phyloP scores from a whole-genome alignment of 2,797 vertebrate species.

The Alfaro cultratus region DNA sequence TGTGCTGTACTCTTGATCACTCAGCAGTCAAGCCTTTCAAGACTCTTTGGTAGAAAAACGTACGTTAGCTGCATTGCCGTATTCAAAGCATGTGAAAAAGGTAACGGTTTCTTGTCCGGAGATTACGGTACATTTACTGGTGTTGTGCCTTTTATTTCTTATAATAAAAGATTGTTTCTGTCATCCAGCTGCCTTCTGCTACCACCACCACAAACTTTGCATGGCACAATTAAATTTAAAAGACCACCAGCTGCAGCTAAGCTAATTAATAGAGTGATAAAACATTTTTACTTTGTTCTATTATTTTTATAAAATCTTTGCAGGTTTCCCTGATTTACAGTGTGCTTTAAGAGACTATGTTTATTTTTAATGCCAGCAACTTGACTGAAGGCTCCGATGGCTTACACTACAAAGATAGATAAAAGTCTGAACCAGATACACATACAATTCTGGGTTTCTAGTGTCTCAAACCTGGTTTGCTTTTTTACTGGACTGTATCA shows the following conservation, averaged over 20 bases:
- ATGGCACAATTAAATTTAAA: slow-evolving; percentile 3
- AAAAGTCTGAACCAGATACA: too few species aligned
- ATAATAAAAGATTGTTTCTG: slow-evolving; percentile 2
- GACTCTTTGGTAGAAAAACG: too few species aligned
- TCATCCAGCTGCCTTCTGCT: background rate
- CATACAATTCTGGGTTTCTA: background rate
- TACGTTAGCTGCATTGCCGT: too few species aligned
- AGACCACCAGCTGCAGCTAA: background rate
- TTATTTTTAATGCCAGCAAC: slow-evolving; percentile 7
- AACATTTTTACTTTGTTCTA: background rate
- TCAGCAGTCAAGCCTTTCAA: too few species aligned
- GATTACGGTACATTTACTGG: background rate
- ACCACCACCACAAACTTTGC: background rate
- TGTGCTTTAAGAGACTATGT: background rate
- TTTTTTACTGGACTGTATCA: background rate
- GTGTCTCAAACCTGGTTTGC: background rate
- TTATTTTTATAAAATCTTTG: background rate
- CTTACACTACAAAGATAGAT: background rate
- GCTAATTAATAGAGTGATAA: background rate
- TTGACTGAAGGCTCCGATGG: background rate
- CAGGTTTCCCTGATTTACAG: background rate
- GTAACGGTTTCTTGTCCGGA: too few species aligned
- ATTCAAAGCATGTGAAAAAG: too few species aligned
- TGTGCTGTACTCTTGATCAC: too few species aligned
- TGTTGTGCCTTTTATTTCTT: background rate